Base-by-base conservation (phyloP, 1,140 invertebrate species). In the Acromyrmex heyeri region DNA sequence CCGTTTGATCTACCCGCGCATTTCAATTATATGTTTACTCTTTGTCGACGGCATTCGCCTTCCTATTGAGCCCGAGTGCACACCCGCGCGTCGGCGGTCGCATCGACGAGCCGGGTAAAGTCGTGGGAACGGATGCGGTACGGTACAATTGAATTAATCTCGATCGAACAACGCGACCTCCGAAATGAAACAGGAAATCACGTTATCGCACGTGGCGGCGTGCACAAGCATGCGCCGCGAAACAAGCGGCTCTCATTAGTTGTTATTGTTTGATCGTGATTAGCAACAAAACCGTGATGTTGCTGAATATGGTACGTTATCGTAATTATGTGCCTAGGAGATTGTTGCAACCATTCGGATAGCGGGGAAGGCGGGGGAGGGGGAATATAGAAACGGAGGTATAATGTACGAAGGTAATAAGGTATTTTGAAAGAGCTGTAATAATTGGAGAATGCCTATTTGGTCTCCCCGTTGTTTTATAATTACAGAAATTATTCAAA, bases 21-120 rank as follows among this genome's bases (percentile, higher is more conserved):
- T 90, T 91, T 88, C 91, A 91, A 91, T 91, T 91, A 91, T 91
- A 88, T 88, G 76, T 87, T 85, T 79, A 87, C 90, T 89, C 86
- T 91, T 90, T 91, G 89, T 78, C 87, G 61, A 65, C 48, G 24
- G 64, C 67, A 89, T 86, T 81, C 89, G n/a, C 34, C 65, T 27
- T 86, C 0, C 69, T 55, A 76, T 86, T 70, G 82, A 55, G 44
- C 44, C 62, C n/a, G 34, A 34, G 64, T 48, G 62, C 62, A 65
- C 62, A 34, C 18, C 27, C 44, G 44, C 34, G 67, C 59, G 24
- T 78, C 18, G 24, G 50, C 50, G 62, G 59, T 7, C 55, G 14
- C 30, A 24, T 44, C 59, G 69, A 75, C 69, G 48, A n/a, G 48
- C 12, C 81, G 50, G 75, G 89, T 85, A 87, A 87, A 89, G 86